Base-by-base conservation (phyloP, 2,113 vertebrate genomes). In the Tamias sibiricus region DNA sequence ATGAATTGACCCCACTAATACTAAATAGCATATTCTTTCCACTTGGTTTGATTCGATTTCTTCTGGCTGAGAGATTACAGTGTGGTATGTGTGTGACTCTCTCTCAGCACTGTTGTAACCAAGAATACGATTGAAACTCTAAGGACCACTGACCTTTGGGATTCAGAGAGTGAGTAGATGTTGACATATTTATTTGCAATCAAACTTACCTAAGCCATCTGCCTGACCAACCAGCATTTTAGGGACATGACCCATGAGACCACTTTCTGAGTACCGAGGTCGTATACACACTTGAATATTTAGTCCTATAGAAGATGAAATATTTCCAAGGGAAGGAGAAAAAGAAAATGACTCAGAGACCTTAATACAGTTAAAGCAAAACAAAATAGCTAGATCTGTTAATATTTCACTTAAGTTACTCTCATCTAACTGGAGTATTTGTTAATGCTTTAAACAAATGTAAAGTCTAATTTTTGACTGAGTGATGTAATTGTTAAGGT, bases 11-110 rank as follows among this genome's bases (percentile, higher is more conserved):
- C 57, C 88, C 94, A 57, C 64, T 80, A 20, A 66, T 69, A 54
- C 59, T 79, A 54, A 94, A 54, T 44, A 86, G 54, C n/a, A 20
- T 77, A 74, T 88, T 85, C 72, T 90, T 97, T 92, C 88, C 85
- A 75, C 85, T 96, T 79, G 88, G 74, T 93, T 95, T 90, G 94
- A 59, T 92, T 97, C 85, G 7, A 14, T 95, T 90, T 95, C 95
- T 96, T 95, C 82, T 16, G 20, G 68, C 69, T 94, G 77, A 57
- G 52, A 94, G 90, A 87, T 88, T 62, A 37, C 32, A 64, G 59
- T n/a, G 32, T 68, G 44, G 81, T n/a, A n/a, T 44, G 2, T 64
- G 68, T 47, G 54, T 64, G 77, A 66, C 35, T 86, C 52, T 74
- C 84, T 90, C 47, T 69, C 30, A 47, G 37, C 52, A 74, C 22